phyloP scores from a whole-genome alignment of 1,140 invertebrate species.

The Leptopilina boulardi region DNA sequence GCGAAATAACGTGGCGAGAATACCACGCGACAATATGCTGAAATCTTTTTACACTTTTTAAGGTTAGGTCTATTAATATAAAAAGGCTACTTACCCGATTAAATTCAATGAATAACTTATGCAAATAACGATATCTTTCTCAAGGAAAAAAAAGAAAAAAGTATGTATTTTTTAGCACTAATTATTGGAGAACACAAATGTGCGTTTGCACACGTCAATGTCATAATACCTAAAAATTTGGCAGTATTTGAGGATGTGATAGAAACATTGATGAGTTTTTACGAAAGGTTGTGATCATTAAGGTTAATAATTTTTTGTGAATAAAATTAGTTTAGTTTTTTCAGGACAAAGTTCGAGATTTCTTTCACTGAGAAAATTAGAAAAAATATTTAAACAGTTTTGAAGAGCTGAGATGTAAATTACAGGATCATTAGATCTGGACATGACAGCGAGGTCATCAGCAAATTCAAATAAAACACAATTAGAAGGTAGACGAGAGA shows the following conservation, averaged over 20 bases:
- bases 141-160: too few relatives aligned
- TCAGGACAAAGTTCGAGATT: not conserved
- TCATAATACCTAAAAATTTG: conserved; percentile 49
- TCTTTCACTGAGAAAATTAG: not conserved
- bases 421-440: not conserved
- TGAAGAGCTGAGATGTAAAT: not conserved
- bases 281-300: conserved; percentile 30
- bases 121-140: too few relatives aligned
- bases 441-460: not conserved
- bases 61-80: too few relatives aligned
- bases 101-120: too few relatives aligned
- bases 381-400: not conserved
- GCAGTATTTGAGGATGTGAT: conserved; percentile 28
- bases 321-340: not conserved
- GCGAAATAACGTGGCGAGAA: too few relatives aligned
- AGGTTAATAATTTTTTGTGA: not conserved
- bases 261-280: conserved; percentile 27
- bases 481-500: not conserved
- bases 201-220: too few relatives aligned
- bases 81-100: too few relatives aligned
- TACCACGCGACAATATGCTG: too few relatives aligned
- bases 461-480: not conserved
- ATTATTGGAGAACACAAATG: too few relatives aligned
- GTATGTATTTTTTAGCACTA: too few relatives aligned
- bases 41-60: too few relatives aligned